Percentiles rank a stretch among this genome's conserved stretches.
Evolutionary conservation across 2,797 vertebrate species (phyloP).

Genomic region (Argyrosomus regius): DNA sequence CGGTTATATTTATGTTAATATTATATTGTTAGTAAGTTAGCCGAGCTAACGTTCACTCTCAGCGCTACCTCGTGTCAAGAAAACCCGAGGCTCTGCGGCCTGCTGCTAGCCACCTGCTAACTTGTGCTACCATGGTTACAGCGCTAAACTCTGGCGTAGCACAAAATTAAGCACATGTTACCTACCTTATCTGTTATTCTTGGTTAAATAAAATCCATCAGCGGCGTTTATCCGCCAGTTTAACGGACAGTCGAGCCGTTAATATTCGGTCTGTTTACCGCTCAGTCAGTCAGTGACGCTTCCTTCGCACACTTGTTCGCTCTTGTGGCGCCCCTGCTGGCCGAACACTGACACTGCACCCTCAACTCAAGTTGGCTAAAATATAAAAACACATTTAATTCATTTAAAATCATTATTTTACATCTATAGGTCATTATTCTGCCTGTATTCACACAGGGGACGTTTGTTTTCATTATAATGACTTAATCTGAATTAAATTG

Average conservation of each 20-base stretch:
- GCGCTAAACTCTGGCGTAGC: accelerated
- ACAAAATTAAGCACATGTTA: accelerated
- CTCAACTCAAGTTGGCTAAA: no score
- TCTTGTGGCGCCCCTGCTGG: constrained; percentile 33
- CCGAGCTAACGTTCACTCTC: background rate
- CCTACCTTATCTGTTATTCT: background rate
- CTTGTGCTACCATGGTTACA: background rate
- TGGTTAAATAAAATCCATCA: background rate
- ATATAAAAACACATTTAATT: no score
- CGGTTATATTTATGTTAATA: background rate
- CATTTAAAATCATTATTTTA: no score
- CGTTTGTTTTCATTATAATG: no score
- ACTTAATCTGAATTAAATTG: no score
- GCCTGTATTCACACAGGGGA: no score
- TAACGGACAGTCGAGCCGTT: background rate
- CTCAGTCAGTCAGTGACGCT: no score
- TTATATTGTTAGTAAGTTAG: background rate
- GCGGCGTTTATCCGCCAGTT: background rate
- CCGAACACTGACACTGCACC: background rate
- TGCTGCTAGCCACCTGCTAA: constrained; percentile 32
- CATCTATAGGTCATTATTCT: no score
- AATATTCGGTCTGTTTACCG: background rate
- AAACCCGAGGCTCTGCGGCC: constrained; percentile 72
- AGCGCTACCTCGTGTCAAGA: constrained; percentile 20
- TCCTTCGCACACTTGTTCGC: accelerated